Base-by-base conservation (phyloP, 2,888 invertebrate species). In the Pristionchus maxplancki region DNA sequence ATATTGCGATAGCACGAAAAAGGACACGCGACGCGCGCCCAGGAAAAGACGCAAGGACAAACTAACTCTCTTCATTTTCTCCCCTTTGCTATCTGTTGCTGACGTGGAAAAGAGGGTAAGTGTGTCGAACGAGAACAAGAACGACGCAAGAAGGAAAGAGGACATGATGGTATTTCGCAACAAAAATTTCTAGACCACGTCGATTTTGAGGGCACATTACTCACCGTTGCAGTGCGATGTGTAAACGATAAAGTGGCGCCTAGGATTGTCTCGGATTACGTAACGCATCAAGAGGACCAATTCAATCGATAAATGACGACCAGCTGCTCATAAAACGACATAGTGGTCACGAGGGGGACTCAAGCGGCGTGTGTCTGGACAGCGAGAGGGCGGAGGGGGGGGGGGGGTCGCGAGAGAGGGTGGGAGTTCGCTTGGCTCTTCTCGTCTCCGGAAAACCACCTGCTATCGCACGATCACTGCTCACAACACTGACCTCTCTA, bases 141-240 rank as follows among this genome's bases (percentile, higher is more conserved):
- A 37, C 15, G 71, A 71, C 37, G 20, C 15, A 37, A 37, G 37
- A 58, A 71, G 71, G 31, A 37, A 37, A 31, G 9, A 24, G 58
- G 37, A 37, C 3, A 37, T 1, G 31, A 3, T 1, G 17, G 31
- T 5, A 20, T 71, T 71, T 71, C 71, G 71, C 71, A 71, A 71
- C 37, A 24, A 2, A 34, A 67, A 67, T 37, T 37, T 37, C 31
- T 37, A 71, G 71, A 71, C 71, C 71, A 71, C 71, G 71, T 71
- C 71, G 34, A 15, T 6, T 17, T 71, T 37, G 34, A 71, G 71
- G 71, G 31, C 71, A 78, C 44, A 78, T 78, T 78, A 44, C 78
- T 78, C 78, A 78, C 78, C 44, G 6, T 78, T 78, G 78, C 78
- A 78, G 78, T 78, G 44, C 78, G 78, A 67, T 13, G 78, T 11